Conservation (phyloP, 2,888 invertebrate species). For the Candidula unifasciata region DNA sequence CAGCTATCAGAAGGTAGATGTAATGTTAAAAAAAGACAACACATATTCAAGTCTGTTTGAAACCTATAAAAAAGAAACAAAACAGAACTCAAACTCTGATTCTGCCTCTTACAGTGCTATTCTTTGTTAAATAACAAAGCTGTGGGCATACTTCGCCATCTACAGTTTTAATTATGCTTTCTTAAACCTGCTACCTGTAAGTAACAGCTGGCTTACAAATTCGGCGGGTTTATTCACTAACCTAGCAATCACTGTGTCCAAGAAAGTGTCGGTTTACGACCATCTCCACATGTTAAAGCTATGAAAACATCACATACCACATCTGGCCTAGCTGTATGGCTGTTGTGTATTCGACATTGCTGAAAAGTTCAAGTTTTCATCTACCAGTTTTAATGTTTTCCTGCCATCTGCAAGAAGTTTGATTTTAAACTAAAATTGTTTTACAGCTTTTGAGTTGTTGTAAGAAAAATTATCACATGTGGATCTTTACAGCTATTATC, state of each 20-base stretch:
- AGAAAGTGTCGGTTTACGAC: neutral
- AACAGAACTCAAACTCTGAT: too few species aligned
- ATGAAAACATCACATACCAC: neutral
- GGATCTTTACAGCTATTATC: too few species aligned
- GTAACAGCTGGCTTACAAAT: neutral
- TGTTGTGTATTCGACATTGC: conserved; percentile 9
- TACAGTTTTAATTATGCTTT: neutral
- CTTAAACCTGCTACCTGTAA: neutral
- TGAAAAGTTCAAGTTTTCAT: neutral
- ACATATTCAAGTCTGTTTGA: too few species aligned
- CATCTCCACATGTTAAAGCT: neutral
- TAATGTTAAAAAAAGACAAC: too few species aligned
- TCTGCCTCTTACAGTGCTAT: neutral
- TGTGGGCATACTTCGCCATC: neutral
- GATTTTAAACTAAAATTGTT: neutral
- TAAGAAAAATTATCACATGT: neutral
- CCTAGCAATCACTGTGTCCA: neutral
- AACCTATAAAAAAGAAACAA: too few species aligned
- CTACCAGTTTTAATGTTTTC: neutral
- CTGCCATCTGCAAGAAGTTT: neutral
- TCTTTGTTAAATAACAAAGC: neutral
- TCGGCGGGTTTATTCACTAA: neutral
- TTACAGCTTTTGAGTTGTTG: neutral
- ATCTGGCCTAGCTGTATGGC: neutral
- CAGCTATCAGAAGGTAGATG: too few species aligned